Evolutionary conservation across 2,113 vertebrate genomes (phyloP).

Genomic region (Eidolon helvum): DNA sequence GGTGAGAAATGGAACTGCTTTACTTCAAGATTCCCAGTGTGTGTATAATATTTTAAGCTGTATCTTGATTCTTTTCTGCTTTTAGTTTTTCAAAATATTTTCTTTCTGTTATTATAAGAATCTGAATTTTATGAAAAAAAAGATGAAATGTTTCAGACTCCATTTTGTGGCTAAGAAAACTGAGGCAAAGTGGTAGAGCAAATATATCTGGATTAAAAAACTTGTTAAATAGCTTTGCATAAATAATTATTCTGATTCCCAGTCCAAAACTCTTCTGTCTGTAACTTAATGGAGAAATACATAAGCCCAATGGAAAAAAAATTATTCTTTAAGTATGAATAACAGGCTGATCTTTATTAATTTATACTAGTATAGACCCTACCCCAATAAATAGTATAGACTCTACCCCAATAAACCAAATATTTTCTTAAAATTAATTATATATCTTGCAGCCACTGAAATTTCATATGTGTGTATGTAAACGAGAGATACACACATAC

Average conservation of each 20-base stretch:
- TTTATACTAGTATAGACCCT: neutral
- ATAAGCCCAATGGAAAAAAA: neutral
- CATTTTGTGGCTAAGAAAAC: neutral
- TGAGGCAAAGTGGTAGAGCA: neutral
- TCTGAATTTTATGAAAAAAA: neutral
- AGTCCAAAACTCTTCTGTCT: neutral
- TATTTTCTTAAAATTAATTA: neutral
- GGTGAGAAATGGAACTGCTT: neutral
- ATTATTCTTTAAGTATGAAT: neutral
- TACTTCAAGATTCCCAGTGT: neutral
- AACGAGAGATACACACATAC: neutral
- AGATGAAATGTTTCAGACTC: neutral
- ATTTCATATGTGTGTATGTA: neutral
- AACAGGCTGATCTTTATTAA: neutral
- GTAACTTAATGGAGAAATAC: neutral
- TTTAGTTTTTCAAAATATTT: constrained; percentile 9
- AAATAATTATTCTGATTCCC: neutral
- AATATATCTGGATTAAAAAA: neutral
- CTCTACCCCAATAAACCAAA: neutral
- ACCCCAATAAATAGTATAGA: neutral
- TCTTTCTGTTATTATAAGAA: neutral
- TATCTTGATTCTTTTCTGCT: neutral
- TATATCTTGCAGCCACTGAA: neutral
- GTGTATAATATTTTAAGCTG: neutral
- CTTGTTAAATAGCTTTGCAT: neutral